A percentile compares a stretch with the other conserved stretches of the same genome.
These are phyloP conservation scores for Schizaphis graminum DNA, from an alignment of 2,888 invertebrate species.

Conservation along the genomic window DNA sequence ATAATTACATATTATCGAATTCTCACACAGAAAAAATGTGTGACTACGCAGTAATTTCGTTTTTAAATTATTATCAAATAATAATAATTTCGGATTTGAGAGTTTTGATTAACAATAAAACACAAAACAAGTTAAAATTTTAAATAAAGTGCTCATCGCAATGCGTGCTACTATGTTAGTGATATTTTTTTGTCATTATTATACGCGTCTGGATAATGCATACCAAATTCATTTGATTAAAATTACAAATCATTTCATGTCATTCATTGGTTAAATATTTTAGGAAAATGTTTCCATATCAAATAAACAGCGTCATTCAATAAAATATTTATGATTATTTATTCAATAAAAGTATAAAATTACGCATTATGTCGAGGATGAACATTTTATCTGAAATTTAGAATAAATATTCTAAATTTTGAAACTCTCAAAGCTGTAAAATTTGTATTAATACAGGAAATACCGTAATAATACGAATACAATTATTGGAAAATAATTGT, in stretches of 20 bases:
- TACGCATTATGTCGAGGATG: neutral
- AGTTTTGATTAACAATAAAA: constrained; percentile 1
- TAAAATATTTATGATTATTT: neutral
- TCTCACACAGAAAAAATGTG: no score
- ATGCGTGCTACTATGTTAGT: neutral
- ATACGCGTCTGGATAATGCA: neutral
- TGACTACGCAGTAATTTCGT: neutral
- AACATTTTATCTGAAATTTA: neutral
- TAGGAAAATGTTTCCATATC: neutral
- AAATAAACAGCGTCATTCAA: neutral
- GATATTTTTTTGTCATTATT: constrained; percentile 6
- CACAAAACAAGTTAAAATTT: neutral
- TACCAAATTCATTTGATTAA: neutral
- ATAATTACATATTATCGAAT: neutral
- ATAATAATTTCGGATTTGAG: neutral
- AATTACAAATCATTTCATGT: neutral
- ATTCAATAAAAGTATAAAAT: neutral
- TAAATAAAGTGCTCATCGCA: neutral
- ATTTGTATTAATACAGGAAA: neutral
- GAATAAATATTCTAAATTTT: neutral
- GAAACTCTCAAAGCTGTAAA: neutral
- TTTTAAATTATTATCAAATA: neutral
- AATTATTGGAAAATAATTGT: neutral
- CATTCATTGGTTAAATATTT: neutral
- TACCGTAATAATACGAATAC: neutral